Conservation (phyloP, 1,140 invertebrate genomes). For the Halictus rubicundus region DNA sequence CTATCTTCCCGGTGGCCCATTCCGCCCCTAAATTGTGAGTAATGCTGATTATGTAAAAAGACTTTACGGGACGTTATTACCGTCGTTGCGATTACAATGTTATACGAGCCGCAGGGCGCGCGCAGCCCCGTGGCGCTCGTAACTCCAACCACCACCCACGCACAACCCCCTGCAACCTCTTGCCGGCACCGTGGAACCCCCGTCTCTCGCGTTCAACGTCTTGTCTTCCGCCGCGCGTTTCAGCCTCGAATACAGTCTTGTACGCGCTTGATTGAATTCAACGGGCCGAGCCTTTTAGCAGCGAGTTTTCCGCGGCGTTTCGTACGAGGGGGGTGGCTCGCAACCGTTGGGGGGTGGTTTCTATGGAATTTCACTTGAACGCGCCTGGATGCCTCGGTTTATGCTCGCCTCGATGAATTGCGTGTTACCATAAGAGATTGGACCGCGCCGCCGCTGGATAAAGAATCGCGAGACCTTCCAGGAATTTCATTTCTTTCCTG, state of each 20-base stretch:
- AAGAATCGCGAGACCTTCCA: too few relatives aligned
- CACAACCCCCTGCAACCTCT: background rate
- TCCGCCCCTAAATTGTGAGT: slow-evolving; percentile 67
- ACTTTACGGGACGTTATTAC: slow-evolving; percentile 71
- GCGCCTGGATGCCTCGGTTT: background rate
- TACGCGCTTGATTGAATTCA: background rate
- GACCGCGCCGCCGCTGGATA: too few relatives aligned
- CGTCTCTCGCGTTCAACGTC: slow-evolving; percentile 18
- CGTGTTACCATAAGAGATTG: too few relatives aligned
- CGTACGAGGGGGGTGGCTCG: too few relatives aligned
- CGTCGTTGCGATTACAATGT: slow-evolving; percentile 69
- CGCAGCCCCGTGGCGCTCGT: slow-evolving; percentile 63
- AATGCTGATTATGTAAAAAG: slow-evolving; percentile 72
- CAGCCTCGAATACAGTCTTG: background rate
- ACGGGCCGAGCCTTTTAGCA: background rate
- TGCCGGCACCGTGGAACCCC: background rate
- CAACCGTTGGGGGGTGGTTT: background rate
- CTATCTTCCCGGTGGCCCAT: slow-evolving; percentile 57
- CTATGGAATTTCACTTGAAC: background rate
- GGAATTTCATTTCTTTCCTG: too few relatives aligned
- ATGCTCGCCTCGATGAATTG: too few relatives aligned
- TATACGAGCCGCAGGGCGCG: slow-evolving; percentile 62
- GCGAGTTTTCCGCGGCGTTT: background rate
- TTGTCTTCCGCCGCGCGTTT: slow-evolving; percentile 10
- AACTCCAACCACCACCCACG: slow-evolving; percentile 42